Evolutionary conservation across 2,888 invertebrate species (phyloP), one percentile per base, ranked within the genome.

Genomic region (Furcula furcula): DNA sequence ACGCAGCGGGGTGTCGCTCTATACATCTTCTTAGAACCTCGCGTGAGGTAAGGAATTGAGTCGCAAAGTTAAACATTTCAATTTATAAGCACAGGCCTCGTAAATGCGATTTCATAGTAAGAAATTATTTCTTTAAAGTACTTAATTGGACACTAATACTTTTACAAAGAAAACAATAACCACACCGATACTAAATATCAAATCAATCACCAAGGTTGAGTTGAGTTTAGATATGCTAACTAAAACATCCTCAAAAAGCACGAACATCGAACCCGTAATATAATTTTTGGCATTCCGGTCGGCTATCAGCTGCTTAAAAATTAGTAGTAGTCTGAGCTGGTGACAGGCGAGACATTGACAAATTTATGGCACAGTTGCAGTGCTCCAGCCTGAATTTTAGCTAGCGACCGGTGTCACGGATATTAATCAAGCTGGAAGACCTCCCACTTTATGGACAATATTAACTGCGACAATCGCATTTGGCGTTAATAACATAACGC

Each of bases 1-100:
- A 65, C 82, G 28, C 88, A 79, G 84, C 83, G 74, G 88, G 88
- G 69, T 57, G 74, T 52, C 80, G 45, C 60, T 68, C 70, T 76
- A 74, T 78, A 72, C 66, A 66, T 77, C 63, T 86, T 87, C 86
- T 72, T 55, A 74, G 87, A 86, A 86, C 54, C 69, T 73, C 65
- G 78, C 69, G 82, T 81, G 84, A 69, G 85, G 78, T 72, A 66
- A 43, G 39, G 57, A 65, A 78, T 82, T 75, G 71, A 77, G 78
- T 76, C 66, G 70, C 74, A 75, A 67, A 65, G 62, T 63, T 54
- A 63, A 59, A 78, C 65, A 55, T 69, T 76, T 84, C 75, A 81
- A 81, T 82, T n/a, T 78, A 76, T 66, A 50, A 59, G 12, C 61
- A 41, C 43, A 45, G 40, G 36, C 32, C 14, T 33, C 36, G 33